A percentile compares a stretch with the other conserved stretches of the same genome.
phyloP scores from a whole-genome alignment of 2,797 vertebrate species.

The Microchirus variegatus region DNA sequence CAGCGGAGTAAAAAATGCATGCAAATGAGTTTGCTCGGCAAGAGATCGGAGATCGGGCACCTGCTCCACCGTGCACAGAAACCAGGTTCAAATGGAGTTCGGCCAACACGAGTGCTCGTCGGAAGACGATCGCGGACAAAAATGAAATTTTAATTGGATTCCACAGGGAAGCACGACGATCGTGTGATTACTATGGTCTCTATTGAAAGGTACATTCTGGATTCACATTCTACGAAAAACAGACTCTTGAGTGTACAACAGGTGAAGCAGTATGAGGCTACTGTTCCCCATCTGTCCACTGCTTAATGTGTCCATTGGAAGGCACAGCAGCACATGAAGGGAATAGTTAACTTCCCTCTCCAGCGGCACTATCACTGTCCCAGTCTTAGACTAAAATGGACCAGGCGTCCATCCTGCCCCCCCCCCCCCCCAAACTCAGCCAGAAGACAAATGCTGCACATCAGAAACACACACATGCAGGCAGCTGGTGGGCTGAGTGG shows the following conservation, averaged over 20 bases:
- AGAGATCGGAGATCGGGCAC: conserved; percentile 34
- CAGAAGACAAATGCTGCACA: conserved; percentile 48
- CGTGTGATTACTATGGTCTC: too few species aligned
- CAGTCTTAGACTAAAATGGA: conserved; percentile 31
- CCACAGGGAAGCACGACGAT: neutral
- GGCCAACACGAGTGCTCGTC: conserved; percentile 12
- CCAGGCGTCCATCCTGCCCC: too few species aligned
- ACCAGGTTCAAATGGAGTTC: conserved; percentile 48
- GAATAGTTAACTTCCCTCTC: conserved; percentile 44
- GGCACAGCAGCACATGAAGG: conserved; percentile 23
- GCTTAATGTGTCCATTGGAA: conserved; percentile 18
- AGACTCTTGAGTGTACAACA: neutral
- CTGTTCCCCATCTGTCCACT: conserved; percentile 48
- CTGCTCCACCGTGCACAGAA: conserved; percentile 26
- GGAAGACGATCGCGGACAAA: too few species aligned
- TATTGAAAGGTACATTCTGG: too few species aligned
- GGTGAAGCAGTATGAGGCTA: conserved; percentile 17
- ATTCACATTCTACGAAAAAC: neutral
- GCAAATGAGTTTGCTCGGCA: conserved; percentile 38
- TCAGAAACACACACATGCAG: too few species aligned
- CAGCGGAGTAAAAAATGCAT: conserved; percentile 32
- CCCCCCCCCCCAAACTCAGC: conserved; percentile 22
- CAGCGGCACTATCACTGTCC: conserved; percentile 28
- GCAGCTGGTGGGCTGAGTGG: conserved; percentile 48
- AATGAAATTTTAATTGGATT: too few species aligned